Conservation (phyloP, 2,888 invertebrate species). For the Iphiclides podalirius region DNA sequence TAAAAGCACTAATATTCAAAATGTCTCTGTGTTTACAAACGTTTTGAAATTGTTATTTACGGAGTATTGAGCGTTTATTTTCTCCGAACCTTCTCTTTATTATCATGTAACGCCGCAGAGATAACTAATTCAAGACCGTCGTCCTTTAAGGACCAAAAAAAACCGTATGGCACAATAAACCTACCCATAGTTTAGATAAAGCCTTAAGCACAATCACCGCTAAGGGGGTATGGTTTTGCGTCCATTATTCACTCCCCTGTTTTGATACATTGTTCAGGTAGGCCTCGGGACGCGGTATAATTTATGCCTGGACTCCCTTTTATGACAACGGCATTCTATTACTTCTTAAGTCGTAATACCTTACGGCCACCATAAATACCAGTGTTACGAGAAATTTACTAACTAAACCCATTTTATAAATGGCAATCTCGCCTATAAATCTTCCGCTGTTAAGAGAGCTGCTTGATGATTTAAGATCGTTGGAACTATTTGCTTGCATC, state of each 20-base stretch:
- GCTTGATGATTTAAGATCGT: conserved; percentile 9
- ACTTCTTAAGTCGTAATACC: conserved; percentile 23
- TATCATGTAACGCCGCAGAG: too few species aligned
- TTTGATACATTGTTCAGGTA: conserved; percentile 12
- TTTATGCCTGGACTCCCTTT: conserved; percentile 20
- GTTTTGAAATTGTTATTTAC: too few species aligned
- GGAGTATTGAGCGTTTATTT: too few species aligned
- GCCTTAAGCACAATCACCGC: background rate
- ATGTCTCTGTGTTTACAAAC: too few species aligned
- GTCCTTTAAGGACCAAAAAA: too few species aligned
- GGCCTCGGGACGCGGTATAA: conserved; percentile 14
- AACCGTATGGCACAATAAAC: too few species aligned
- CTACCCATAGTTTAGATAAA: background rate
- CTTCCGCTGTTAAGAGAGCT: conserved; percentile 3
- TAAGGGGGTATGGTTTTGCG: background rate
- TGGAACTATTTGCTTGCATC: conserved; percentile 1
- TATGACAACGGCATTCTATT: conserved; percentile 23
- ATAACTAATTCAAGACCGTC: too few species aligned
- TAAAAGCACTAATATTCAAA: too few species aligned
- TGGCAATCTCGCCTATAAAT: conserved; percentile 20
- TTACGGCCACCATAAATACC: conserved; percentile 21
- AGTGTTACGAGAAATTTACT: conserved; percentile 22
- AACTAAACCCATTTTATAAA: conserved; percentile 19
- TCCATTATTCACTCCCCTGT: conserved; percentile 2
- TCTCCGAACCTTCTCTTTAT: too few species aligned